Evolutionary conservation across 2,888 invertebrate species (phyloP), one percentile per base, ranked within the genome.

Genomic region (Euspilapteryx auroguttella): DNA sequence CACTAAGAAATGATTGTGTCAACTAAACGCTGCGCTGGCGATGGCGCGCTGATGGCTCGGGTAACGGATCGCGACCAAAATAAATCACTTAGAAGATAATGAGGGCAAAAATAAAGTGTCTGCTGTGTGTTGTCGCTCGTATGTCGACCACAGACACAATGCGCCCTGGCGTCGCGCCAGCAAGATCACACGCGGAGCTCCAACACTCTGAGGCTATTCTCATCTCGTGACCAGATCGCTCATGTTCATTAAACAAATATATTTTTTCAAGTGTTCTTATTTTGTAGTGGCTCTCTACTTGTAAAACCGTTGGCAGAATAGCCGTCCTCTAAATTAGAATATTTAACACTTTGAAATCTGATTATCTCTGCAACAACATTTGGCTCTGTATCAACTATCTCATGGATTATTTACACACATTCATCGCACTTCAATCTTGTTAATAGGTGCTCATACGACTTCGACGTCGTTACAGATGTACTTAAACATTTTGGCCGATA

Each of bases 61-160:
- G 17, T 17, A 8, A 44, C 27, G 27, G 47, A 49, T 45, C 41
- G 41, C 39, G 52, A 49, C 56, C 40, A 55, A 68, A 71, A 75
- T 75, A 69, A 69, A 71, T 68, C 65, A 61, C 62, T 68, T 57
- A 49, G 53, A 55, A 61, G 62, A 71, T 75, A 75, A 75, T 69
- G 69, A 69, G 66, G 55, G 55, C 64, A 52, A 65, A 69, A 73
- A 73, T 73, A 68, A 65, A 69, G 59, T 50, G 52, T 50, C 55
- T 58, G 58, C 55, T 59, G 51, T 63, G 54, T 56, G 47, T 65
- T 55, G 59, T 59, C 61, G 54, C 52, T 17, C 17, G 17, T 6
- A 17, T 17, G 17, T 17, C 5, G 41, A 42, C 42, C 37, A 36
- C 41, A 17, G 17, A 8, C 68, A n/a, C n/a, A n/a, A n/a, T n/a